Percentiles rank a stretch among this genome's conserved stretches.
Evolutionary conservation across 2,113 vertebrate genomes (phyloP).

Genomic region (Entelurus aequoreus): DNA sequence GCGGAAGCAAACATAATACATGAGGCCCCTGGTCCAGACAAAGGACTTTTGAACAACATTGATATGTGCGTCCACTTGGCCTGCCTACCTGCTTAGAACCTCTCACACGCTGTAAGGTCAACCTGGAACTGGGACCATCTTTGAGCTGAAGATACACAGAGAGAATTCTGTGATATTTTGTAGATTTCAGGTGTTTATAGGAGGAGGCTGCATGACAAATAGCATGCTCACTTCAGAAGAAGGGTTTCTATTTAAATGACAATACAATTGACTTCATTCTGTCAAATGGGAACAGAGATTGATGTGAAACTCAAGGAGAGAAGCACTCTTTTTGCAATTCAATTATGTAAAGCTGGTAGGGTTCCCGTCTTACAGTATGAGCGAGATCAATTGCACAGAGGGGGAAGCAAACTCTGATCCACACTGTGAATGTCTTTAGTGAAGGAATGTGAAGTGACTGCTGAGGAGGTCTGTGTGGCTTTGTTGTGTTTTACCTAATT

Average conservation of each 20-base stretch:
- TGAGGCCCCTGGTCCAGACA: too few species aligned
- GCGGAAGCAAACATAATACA: too few species aligned
- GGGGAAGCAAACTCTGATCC: constrained; percentile 43
- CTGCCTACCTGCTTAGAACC: too few species aligned
- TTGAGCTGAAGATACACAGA: constrained; percentile 1
- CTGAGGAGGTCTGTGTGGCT: neutral
- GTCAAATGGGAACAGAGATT: constrained; percentile 53
- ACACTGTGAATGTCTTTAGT: constrained; percentile 14
- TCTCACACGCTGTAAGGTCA: too few species aligned
- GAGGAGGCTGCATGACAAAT: constrained; percentile 26
- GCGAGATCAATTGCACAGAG: constrained; percentile 46
- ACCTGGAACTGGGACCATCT: neutral
- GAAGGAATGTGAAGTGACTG: constrained; percentile 8
- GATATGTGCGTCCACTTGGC: too few species aligned
- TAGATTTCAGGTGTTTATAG: constrained; percentile 19
- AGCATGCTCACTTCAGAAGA: constrained; percentile 39
- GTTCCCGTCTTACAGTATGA: constrained; percentile 43
- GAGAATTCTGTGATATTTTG: constrained; percentile 23
- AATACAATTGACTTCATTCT: constrained; percentile 63
- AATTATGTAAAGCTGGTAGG: constrained; percentile 63
- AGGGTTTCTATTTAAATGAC: constrained; percentile 59
- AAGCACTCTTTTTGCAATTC: constrained; percentile 57
- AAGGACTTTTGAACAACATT: too few species aligned
- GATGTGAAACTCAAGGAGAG: constrained; percentile 51
- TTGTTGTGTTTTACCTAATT: neutral